Percentiles rank a stretch among this genome's conserved stretches.
Conservation (phyloP, 1,140 invertebrate genomes). For the Conus ventricosus region DNA sequence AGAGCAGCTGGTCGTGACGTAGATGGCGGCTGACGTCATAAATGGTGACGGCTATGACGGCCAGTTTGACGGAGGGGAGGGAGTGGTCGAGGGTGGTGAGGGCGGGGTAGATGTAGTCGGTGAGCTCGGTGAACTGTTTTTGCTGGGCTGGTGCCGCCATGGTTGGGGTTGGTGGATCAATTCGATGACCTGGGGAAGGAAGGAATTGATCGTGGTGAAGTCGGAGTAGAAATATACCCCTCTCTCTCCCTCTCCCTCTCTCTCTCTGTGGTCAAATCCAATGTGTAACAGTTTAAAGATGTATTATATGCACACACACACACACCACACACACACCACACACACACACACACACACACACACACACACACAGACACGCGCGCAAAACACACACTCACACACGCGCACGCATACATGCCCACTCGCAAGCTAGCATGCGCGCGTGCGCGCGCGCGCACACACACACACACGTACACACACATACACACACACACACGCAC, state of each 20-base stretch:
- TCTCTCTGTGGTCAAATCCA: too few relatives aligned
- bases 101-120: conserved; percentile 53
- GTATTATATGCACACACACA: too few relatives aligned
- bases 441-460: neutral
- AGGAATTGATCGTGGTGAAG: too few relatives aligned
- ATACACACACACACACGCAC: neutral
- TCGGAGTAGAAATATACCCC: too few relatives aligned
- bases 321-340: neutral
- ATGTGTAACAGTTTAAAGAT: too few relatives aligned
- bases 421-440: too few relatives aligned
- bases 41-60: conserved; percentile 43
- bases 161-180: too few relatives aligned
- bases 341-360: neutral
- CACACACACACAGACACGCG: too few relatives aligned
- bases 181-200: too few relatives aligned
- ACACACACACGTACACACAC: neutral
- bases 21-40: conserved; percentile 48
- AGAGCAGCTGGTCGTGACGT: conserved; percentile 40
- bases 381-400: neutral
- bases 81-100: conserved; percentile 52
- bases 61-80: conserved; percentile 37
- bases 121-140: neutral
- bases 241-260: too few relatives aligned
- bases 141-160: too few relatives aligned
- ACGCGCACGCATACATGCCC: neutral